Percentiles rank a stretch among this genome's conserved stretches.
These are phyloP conservation scores for Rhagonycha fulva DNA, from an alignment of 2,888 invertebrate species.

Conservation along the genomic window DNA sequence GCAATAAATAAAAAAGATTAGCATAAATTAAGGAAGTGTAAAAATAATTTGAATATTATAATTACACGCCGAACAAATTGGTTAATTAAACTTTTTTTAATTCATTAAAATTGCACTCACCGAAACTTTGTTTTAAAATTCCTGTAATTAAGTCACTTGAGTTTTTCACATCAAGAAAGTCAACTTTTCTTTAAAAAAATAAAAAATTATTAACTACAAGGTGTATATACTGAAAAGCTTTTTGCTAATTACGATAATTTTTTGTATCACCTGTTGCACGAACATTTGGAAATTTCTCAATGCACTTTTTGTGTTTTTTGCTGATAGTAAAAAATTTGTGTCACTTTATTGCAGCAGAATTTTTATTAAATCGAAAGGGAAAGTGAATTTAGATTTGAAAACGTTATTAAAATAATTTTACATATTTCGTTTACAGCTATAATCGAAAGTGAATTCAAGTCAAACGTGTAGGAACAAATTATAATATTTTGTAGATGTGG, in stretches of 20 bases:
- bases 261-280: not conserved
- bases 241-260: not conserved
- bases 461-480: not conserved
- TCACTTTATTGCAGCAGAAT: not conserved
- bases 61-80: not conserved
- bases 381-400: not conserved
- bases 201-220: not conserved
- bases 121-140: not conserved
- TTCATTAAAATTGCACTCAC: not conserved
- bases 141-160: not conserved
- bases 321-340: not conserved
- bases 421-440: not conserved
- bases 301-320: not conserved
- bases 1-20: not conserved
- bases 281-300: not conserved
- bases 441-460: conserved; percentile 1
- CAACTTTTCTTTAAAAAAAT: not conserved
- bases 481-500: not conserved
- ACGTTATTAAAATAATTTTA: not conserved
- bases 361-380: not conserved
- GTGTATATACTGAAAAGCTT: not conserved
- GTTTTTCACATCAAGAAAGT: not conserved
- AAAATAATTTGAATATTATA: not conserved
- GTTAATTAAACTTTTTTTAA: not conserved
- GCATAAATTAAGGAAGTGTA: not conserved